A percentile compares a stretch with the other conserved stretches of the same genome.
These are phyloP conservation scores for Volucella zonaria DNA, from an alignment of 2,888 invertebrate genomes.

Conservation along the genomic window DNA sequence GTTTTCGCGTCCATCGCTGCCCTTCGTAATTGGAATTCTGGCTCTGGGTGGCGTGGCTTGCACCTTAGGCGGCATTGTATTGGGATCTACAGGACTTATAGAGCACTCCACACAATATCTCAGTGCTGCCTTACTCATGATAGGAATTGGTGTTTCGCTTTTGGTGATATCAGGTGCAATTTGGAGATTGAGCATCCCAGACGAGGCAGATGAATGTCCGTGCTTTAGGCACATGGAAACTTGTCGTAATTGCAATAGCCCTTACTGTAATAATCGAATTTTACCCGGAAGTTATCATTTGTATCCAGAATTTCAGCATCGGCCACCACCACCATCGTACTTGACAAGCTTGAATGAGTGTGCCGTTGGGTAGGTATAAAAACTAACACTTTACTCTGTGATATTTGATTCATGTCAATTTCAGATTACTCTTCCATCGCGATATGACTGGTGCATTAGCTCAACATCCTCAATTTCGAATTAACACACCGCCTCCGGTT, in stretches of 20 bases:
- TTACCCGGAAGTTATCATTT: constrained; percentile 93
- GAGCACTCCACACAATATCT: constrained; percentile 82
- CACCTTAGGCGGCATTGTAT: constrained; percentile 81
- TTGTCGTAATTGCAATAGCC: constrained; percentile 84
- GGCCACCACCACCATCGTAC: constrained; percentile 97
- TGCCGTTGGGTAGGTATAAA: constrained; percentile 85
- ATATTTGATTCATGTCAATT: constrained; percentile 72
- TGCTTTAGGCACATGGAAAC: constrained; percentile 85
- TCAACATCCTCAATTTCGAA: constrained; percentile 83
- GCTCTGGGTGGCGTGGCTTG: constrained; percentile 82
- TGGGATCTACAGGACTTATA: constrained; percentile 81
- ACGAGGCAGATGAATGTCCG: constrained; percentile 88
- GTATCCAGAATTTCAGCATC: constrained; percentile 97
- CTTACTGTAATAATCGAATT: constrained; percentile 89
- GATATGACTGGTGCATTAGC: constrained; percentile 83
- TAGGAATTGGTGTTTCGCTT: constrained; percentile 92
- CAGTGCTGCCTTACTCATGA: constrained; percentile 81
- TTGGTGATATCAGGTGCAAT: constrained; percentile 97
- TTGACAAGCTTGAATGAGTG: constrained; percentile 98
- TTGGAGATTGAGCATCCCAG: constrained; percentile 93
- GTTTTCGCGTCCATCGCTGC: constrained; percentile 81
- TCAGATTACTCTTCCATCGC: constrained; percentile 89
- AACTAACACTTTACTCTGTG: neutral
- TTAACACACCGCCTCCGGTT: constrained; percentile 93
- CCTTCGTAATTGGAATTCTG: constrained; percentile 81